These are phyloP conservation scores for Drosophila suboccidentalis DNA, from an alignment of 2,888 invertebrate species.

Conservation along the genomic window DNA sequence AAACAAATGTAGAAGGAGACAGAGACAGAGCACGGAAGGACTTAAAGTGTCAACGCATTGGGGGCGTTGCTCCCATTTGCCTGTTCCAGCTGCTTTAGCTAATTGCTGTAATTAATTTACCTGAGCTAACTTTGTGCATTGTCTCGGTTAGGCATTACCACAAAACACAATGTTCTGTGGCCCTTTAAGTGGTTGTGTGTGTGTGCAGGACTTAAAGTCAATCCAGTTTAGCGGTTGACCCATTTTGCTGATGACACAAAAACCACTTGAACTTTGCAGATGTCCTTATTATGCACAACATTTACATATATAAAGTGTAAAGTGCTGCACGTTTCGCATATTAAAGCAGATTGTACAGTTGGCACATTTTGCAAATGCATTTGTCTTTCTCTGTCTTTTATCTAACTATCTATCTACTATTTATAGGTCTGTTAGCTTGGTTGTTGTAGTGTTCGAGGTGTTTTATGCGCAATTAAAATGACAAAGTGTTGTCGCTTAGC, in stretches of 20 bases:
- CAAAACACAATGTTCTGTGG: slow-evolving; percentile 27
- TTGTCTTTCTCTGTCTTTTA: neutral
- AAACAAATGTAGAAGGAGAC: slow-evolving; percentile 3
- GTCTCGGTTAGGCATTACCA: slow-evolving; percentile 31
- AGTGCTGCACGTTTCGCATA: slow-evolving; percentile 58
- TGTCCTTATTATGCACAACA: slow-evolving; percentile 43
- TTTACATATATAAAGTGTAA: neutral
- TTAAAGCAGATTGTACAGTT: slow-evolving; percentile 55
- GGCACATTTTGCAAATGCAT: slow-evolving; percentile 53
- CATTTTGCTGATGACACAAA: slow-evolving; percentile 66
- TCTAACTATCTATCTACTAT: slow-evolving; percentile 4
- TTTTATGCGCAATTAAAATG: slow-evolving; percentile 73
- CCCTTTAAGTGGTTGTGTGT: slow-evolving; percentile 16
- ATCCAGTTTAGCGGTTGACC: slow-evolving; percentile 40
- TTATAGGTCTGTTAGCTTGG: neutral
- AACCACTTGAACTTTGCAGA: slow-evolving; percentile 51
- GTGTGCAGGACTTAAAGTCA: slow-evolving; percentile 41
- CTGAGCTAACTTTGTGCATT: slow-evolving; percentile 65
- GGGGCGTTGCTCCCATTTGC: slow-evolving; percentile 8
- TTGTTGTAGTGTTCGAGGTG: slow-evolving; percentile 25
- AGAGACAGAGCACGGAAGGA: slow-evolving; percentile 19
- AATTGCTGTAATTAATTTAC: slow-evolving; percentile 76
- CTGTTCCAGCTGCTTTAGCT: slow-evolving; percentile 37
- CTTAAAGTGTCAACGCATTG: slow-evolving; percentile 26
- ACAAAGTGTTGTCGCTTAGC: slow-evolving; percentile 51